A percentile compares a stretch with the other conserved stretches of the same genome.
Evolutionary conservation across 2,797 vertebrate genomes (phyloP).

Genomic region (Onychomys torridus): DNA sequence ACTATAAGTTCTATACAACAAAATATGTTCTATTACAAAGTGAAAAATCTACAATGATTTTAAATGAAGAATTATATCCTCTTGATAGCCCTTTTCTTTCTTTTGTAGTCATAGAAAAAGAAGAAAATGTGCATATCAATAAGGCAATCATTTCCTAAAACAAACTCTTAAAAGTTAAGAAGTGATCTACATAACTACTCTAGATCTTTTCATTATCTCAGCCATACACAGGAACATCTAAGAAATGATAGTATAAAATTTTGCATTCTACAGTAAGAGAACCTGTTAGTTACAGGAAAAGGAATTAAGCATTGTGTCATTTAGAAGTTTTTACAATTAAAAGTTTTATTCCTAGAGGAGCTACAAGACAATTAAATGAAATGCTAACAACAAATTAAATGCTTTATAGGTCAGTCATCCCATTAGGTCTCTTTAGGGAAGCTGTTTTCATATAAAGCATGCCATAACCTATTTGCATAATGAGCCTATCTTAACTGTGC

Average conservation of each 20-base stretch:
- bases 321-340: constrained; percentile 90
- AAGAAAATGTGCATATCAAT: neutral
- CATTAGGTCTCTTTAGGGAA: constrained; percentile 89
- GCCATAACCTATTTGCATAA: constrained; percentile 90
- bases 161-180: constrained; percentile 72
- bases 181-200: constrained; percentile 36
- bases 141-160: constrained; percentile 66
- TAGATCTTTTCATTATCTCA: constrained; percentile 22
- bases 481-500: constrained; percentile 88
- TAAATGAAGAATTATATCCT: constrained; percentile 77
- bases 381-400: constrained; percentile 89
- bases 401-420: constrained; percentile 89
- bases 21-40: constrained; percentile 69
- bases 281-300: constrained; percentile 88
- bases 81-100: constrained; percentile 12
- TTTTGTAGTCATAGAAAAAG: constrained; percentile 59
- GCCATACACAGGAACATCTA: constrained; percentile 13
- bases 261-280: constrained; percentile 77
- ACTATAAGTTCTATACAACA: neutral
- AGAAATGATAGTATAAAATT: constrained; percentile 72
- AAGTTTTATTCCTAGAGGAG: constrained; percentile 89
- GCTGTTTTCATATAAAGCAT: constrained; percentile 88
- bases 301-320: constrained; percentile 86
- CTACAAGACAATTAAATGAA: constrained; percentile 88
- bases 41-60: constrained; percentile 66